Base-by-base conservation (phyloP, 2,113 vertebrate species). In the Pipra filicauda region DNA sequence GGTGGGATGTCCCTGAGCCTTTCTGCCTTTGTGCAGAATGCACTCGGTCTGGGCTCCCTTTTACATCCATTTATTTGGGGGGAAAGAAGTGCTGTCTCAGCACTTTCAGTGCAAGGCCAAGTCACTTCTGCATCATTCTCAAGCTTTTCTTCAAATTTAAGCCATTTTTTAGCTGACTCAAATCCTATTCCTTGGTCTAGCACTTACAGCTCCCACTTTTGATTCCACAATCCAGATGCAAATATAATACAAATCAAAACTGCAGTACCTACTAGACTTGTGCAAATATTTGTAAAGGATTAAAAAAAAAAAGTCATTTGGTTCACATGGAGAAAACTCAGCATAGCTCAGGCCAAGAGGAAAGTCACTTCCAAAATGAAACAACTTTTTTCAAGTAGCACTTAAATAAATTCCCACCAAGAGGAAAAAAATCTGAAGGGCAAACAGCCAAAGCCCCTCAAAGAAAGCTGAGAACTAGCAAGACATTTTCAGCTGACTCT, bases 401-500 rank as follows among this genome's bases (percentile, higher is more conserved):
- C 23, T 86, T 77, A 8, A 74, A 66, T 35, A n/a, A 67, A 48
- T 61, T 83, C 59, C 18, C 35, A 88, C 43, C 12, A 46, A 41
- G 12, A 8, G 39, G 27, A 24, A 70, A 61, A 52, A 46, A 55
- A 43, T 20, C 11, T 33, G 31, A 51, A 75, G 22, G 16, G 19
- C 61, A 65, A 93, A 74, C 11, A 86, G 33, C 35, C 62, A 94
- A 87, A 85, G 16, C 23, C 27, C n/a, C 22, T 27, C 37, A 1
- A 7, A 54, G 69, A 91, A 66, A 2, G 4, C 12, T 37, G 37
- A 84, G 64, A 83, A 80, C 18, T 6, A 70, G 55, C 20, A 80
- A 84, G 83, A 71, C 30, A 52, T 84, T 94, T 92, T 88, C 79
- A 95, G 72, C 57, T 92, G 88, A 93, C 69, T 85, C 57, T 84